Conservation (phyloP, 1,140 invertebrate species). For the Pseudomyrmex cubaensis region DNA sequence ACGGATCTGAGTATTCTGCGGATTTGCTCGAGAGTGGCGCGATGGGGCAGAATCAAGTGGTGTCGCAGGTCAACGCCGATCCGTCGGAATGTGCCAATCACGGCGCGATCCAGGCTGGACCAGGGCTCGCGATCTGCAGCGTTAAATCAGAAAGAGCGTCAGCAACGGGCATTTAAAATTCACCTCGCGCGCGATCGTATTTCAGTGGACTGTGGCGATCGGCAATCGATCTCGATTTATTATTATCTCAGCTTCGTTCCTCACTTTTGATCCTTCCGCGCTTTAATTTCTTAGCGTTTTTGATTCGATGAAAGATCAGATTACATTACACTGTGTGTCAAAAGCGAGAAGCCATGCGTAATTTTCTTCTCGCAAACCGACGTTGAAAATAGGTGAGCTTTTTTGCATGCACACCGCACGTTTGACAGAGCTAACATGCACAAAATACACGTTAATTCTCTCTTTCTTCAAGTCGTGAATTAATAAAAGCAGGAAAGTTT, state of each 20-base stretch:
- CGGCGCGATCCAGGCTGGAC: constrained; percentile 78
- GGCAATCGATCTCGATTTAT: not conserved
- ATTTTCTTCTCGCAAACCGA: not conserved
- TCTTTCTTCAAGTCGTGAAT: not conserved
- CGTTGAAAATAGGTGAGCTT: constrained; percentile 12
- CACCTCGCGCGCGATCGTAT: constrained; percentile 13
- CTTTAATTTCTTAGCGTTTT: constrained; percentile 1
- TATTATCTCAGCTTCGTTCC: not conserved
- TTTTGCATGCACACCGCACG: constrained; percentile 10
- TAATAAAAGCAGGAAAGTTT: constrained; percentile 28
- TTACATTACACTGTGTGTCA: not conserved
- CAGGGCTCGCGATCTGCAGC: constrained; percentile 83
- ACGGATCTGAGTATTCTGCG: constrained; percentile 77
- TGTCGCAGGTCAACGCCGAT: constrained; percentile 83
- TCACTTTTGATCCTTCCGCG: not conserved
- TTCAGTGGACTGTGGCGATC: not conserved
- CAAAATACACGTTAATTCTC: constrained; percentile 15
- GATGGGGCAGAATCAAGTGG: constrained; percentile 79
- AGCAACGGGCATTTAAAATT: constrained; percentile 8
- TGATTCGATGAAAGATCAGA: not conserved
- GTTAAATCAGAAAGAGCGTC: not conserved
- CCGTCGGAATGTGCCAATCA: constrained; percentile 78
- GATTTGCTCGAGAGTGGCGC: constrained; percentile 76
- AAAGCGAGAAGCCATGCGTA: not conserved
- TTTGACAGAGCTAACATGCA: not conserved